Evolutionary conservation across 2,113 vertebrate genomes (phyloP).

Genomic region (Riparia riparia): DNA sequence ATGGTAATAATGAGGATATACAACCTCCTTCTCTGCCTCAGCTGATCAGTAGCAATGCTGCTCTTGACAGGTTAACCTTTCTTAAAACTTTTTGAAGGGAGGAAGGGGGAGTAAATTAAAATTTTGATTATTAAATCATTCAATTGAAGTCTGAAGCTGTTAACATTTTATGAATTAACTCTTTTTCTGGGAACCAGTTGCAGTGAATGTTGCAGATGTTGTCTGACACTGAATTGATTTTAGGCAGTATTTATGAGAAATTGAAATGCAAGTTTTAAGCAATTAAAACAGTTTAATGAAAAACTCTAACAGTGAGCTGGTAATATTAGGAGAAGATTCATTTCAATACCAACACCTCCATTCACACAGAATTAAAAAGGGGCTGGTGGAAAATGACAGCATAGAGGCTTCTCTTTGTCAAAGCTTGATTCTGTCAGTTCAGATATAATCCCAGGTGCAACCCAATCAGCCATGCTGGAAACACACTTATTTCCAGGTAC

Average conservation of each 20-base stretch:
- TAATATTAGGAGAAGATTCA: neutral
- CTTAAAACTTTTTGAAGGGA: neutral
- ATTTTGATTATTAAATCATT: constrained; percentile 61
- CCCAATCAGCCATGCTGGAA: neutral
- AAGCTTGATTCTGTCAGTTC: neutral
- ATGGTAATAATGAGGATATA: constrained; percentile 68
- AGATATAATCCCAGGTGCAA: neutral
- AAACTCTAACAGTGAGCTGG: neutral
- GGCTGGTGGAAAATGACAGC: neutral
- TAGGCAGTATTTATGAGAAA: constrained; percentile 8
- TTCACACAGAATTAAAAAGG: neutral
- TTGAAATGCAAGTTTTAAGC: constrained; percentile 31
- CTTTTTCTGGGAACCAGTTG: constrained; percentile 30
- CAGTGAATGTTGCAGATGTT: constrained; percentile 18
- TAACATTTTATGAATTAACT: constrained; percentile 54
- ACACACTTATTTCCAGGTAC: neutral
- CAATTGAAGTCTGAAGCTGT: constrained; percentile 20
- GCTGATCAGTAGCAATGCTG: constrained; percentile 29
- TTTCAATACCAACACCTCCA: neutral
- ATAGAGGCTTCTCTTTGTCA: neutral
- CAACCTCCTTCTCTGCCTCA: constrained; percentile 38
- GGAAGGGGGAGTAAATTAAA: neutral
- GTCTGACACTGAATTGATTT: constrained; percentile 51
- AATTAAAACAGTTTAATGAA: constrained; percentile 48
- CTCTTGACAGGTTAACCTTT: constrained; percentile 53